Conservation (phyloP, 2,113 vertebrate genomes). For the Neodontobutis hainanensis region DNA sequence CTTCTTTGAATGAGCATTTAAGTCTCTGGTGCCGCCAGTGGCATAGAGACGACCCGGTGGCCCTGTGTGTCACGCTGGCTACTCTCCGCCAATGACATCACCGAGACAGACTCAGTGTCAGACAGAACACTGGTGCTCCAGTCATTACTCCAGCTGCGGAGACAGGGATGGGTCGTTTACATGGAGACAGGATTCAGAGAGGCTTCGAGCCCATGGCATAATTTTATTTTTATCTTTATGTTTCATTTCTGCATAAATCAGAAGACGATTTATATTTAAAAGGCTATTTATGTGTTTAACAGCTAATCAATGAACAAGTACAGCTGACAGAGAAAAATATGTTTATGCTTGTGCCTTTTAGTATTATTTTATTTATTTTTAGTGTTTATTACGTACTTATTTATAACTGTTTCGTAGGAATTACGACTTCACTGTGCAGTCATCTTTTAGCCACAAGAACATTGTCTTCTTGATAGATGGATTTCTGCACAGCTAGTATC, state of each 20-base stretch:
- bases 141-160: slow-evolving; percentile 86
- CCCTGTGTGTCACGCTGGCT: slow-evolving; percentile 85
- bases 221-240: background rate
- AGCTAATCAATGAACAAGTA: no score
- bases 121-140: slow-evolving; percentile 87
- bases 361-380: no score
- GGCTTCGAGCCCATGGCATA: slow-evolving; percentile 26
- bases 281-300: background rate
- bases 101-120: slow-evolving; percentile 86
- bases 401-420: no score
- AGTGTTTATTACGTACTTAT: no score
- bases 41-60: slow-evolving; percentile 89
- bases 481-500: no score
- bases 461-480: no score
- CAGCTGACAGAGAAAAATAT: background rate
- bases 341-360: background rate
- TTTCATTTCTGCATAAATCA: background rate
- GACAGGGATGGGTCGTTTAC: slow-evolving; percentile 58
- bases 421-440: no score
- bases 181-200: slow-evolving; percentile 44
- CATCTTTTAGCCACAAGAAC: no score
- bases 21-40: slow-evolving; percentile 84
- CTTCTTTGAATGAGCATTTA: slow-evolving; percentile 83
- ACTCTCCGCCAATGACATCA: slow-evolving; percentile 87
- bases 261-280: background rate